Evolutionary conservation across 1,140 invertebrate species (phyloP).

Genomic region (Pentalonia nigronervosa): DNA sequence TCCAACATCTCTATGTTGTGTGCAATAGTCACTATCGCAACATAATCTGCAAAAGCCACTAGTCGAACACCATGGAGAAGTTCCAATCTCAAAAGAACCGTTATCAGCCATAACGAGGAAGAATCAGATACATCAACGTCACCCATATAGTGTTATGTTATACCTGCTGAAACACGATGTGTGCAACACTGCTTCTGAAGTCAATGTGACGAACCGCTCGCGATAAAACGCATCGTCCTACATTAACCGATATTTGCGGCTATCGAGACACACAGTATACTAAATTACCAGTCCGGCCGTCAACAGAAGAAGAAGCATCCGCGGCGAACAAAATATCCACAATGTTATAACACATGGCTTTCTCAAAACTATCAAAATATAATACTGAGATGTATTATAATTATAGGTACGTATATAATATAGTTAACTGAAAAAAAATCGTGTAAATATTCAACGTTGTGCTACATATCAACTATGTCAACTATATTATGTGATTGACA

Average conservation of each 20-base stretch:
- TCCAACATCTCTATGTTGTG: no score
- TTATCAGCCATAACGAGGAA: no score
- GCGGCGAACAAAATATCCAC: not conserved
- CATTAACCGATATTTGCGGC: no score
- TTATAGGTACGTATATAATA: not conserved
- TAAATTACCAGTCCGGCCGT: not conserved
- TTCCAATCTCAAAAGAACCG: no score
- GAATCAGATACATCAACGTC: not conserved
- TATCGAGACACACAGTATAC: not conserved
- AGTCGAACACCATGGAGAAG: no score
- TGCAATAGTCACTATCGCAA: no score
- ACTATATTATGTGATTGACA: not conserved
- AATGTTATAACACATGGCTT: not conserved
- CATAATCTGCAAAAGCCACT: no score
- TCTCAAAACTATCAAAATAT: not conserved
- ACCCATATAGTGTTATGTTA: not conserved
- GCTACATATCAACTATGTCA: not conserved
- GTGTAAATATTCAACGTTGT: not conserved
- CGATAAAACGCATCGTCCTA: no score
- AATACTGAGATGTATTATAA: no score
- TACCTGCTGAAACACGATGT: not conserved
- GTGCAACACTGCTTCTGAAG: not conserved
- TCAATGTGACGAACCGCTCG: not conserved
- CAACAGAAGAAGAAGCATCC: no score
- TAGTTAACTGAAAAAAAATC: not conserved